These are phyloP conservation scores for Bacillus rossius DNA, from an alignment of 1,140 invertebrate genomes.

Conservation along the genomic window DNA sequence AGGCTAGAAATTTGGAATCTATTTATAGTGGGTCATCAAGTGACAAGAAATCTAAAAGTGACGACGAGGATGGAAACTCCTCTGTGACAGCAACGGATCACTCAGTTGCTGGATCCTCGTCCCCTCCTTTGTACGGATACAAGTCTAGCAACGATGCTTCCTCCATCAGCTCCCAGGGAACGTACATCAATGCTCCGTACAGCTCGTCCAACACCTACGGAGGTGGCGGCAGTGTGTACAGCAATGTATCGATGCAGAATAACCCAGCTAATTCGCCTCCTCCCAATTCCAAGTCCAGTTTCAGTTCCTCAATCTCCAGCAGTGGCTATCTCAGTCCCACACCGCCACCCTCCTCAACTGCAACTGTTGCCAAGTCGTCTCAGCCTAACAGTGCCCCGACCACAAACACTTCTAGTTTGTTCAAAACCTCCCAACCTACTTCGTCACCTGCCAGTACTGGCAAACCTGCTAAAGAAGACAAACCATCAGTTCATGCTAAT, in stretches of 20 bases:
- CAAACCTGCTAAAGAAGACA: background rate
- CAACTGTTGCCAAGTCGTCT: background rate
- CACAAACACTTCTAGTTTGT: slow-evolving; percentile 12
- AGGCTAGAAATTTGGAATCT: slow-evolving; percentile 75
- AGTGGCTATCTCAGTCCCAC: slow-evolving; percentile 68
- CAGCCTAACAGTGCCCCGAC: slow-evolving; percentile 7
- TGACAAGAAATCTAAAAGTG: slow-evolving; percentile 52
- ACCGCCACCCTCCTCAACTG: slow-evolving; percentile 27
- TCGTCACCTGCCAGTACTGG: slow-evolving; percentile 13
- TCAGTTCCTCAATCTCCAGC: slow-evolving; percentile 50
- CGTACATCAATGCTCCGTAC: slow-evolving; percentile 46
- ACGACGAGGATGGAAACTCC: slow-evolving; percentile 29
- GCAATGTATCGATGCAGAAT: slow-evolving; percentile 50
- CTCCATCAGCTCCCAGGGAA: slow-evolving; percentile 34
- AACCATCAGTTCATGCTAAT: slow-evolving; percentile 2
- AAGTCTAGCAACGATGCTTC: slow-evolving; percentile 25
- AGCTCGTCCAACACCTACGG: slow-evolving; percentile 43
- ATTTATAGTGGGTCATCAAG: slow-evolving; percentile 73
- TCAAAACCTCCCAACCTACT: slow-evolving; percentile 20
- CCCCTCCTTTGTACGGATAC: slow-evolving; percentile 26
- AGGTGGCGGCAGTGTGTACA: slow-evolving; percentile 52
- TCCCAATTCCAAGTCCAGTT: slow-evolving; percentile 28
- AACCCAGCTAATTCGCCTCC: slow-evolving; percentile 15
- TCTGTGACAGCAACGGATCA: slow-evolving; percentile 39
- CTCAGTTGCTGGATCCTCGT: slow-evolving; percentile 25